These are phyloP conservation scores for Calvadosia cruxmelitensis DNA, from an alignment of 30 jellyfish, hydroid and myxozoan genomes.

Conservation along the genomic window DNA sequence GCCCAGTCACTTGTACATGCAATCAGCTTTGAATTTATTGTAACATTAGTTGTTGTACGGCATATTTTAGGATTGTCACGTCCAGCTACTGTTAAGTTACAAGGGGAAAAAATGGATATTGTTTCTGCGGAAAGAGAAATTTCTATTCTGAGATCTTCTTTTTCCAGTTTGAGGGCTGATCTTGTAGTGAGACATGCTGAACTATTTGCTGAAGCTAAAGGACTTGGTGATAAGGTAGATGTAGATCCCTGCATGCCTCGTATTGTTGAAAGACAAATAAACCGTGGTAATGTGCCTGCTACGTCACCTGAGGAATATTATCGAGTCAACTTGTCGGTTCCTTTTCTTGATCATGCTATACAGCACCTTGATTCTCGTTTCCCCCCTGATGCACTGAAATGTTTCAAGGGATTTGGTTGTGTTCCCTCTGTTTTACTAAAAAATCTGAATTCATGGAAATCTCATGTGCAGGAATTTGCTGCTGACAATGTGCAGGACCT, in stretches of 20 bases:
- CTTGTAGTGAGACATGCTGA: neutral
- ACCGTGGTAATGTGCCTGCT: slow-evolving; percentile 7
- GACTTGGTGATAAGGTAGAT: slow-evolving; percentile 16
- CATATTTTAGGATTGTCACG: slow-evolving; percentile 16
- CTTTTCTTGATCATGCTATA: neutral
- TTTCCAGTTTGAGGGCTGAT: slow-evolving; percentile 5
- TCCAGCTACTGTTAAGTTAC: slow-evolving; percentile 19
- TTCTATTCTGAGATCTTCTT: slow-evolving; percentile 3
- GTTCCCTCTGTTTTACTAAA: neutral
- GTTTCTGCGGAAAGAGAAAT: slow-evolving; percentile 4
- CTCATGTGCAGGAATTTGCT: neutral
- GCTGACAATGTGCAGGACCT: neutral
- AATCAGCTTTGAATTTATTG: slow-evolving; percentile 17
- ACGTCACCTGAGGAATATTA: neutral
- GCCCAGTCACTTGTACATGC: neutral
- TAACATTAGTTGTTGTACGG: slow-evolving; percentile 13
- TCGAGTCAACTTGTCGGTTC: neutral
- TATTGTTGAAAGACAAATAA: slow-evolving; percentile 7
- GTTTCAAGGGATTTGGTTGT: neutral
- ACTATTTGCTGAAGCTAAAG: slow-evolving; percentile 15
- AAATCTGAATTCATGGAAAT: neutral
- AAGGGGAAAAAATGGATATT: slow-evolving; percentile 7
- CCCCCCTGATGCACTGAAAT: neutral
- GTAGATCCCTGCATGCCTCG: slow-evolving; percentile 15
- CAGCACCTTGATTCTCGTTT: neutral